Percentiles rank a stretch among this genome's conserved stretches.
Conservation (phyloP, 2,113 vertebrate genomes). For the Malurus cyaneus region DNA sequence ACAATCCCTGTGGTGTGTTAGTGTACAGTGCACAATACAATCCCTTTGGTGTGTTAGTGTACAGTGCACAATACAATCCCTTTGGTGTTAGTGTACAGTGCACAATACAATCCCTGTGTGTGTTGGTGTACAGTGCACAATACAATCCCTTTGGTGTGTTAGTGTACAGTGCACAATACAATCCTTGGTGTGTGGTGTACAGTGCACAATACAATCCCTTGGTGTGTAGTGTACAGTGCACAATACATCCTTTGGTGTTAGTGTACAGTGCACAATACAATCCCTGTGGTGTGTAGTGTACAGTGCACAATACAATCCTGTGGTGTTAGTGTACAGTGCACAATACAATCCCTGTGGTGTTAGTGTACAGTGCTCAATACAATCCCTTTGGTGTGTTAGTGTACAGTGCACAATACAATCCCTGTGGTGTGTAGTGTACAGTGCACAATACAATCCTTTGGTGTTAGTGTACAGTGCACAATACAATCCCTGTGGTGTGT, state of each 20-base stretch:
- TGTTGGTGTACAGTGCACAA: too few species aligned
- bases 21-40: fast-evolving
- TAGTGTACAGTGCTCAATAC: fast-evolving
- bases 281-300: neutral
- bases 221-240: neutral
- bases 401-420: fast-evolving
- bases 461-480: too few species aligned
- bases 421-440: neutral
- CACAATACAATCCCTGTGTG: too few species aligned
- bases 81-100: neutral
- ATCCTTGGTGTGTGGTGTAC: too few species aligned
- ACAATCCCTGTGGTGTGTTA: neutral
- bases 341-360: neutral
- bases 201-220: neutral
- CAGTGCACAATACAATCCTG: fast-evolving
- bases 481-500: neutral
- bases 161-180: fast-evolving
- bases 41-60: too few species aligned
- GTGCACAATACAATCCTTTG: fast-evolving
- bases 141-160: neutral
- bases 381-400: too few species aligned
- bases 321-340: too few species aligned
- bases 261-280: fast-evolving
- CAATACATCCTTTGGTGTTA: too few species aligned
- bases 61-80: fast-evolving